phyloP scores from a whole-genome alignment of 2,113 vertebrate genomes.

The Peromyscus maniculatus region DNA sequence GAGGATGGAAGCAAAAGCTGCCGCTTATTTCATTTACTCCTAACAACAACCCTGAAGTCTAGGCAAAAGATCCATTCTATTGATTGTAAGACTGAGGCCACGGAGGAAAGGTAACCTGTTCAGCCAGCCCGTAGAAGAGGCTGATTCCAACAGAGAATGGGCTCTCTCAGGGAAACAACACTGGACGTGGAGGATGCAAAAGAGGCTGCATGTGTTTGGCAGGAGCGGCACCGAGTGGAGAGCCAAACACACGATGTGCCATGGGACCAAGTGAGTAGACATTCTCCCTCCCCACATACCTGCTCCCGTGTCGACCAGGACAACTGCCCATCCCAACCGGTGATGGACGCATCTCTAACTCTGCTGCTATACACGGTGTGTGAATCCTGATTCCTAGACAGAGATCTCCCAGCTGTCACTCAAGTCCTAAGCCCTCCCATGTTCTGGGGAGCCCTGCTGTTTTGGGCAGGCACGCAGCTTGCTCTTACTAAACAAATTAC shows the following conservation, averaged over 20 bases:
- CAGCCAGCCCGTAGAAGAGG: not conserved
- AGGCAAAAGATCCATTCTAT: not conserved
- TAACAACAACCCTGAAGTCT: not conserved
- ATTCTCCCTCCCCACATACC: too few species aligned
- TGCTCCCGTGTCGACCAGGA: not conserved
- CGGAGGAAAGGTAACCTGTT: not conserved
- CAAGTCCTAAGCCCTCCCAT: not conserved
- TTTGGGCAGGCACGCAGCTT: not conserved
- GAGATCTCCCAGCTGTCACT: not conserved
- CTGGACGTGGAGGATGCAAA: not conserved
- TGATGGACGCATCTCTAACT: not conserved
- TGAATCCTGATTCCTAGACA: not conserved
- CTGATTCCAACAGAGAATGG: not conserved
- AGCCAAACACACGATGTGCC: rapidly evolving
- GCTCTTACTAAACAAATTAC: slow-evolving; percentile 4
- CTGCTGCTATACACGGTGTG: not conserved
- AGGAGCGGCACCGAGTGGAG: not conserved
- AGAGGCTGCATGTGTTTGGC: not conserved
- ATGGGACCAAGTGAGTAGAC: not conserved
- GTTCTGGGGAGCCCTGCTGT: not conserved
- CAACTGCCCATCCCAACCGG: rapidly evolving
- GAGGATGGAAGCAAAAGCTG: not conserved
- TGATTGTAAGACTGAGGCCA: not conserved
- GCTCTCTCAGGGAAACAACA: not conserved
- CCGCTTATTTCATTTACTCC: not conserved